A percentile compares a stretch with the other conserved stretches of the same genome.
Conservation (phyloP, 2,888 invertebrate genomes). For the Phyllotreta striolata region DNA sequence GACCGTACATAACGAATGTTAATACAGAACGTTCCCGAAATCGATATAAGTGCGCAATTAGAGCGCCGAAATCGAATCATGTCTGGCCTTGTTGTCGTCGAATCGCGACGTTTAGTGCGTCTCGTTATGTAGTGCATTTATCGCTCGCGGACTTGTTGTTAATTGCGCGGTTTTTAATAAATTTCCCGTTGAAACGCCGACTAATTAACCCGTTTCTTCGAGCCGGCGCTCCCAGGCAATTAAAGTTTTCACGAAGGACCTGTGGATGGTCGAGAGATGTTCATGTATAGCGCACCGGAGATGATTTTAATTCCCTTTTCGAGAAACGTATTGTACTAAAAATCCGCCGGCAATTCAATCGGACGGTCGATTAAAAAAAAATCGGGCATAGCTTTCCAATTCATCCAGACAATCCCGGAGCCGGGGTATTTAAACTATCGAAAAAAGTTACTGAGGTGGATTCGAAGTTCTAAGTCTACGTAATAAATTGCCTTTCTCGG, state of each 20-base stretch:
- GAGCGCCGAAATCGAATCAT: too few species aligned
- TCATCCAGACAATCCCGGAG: background rate
- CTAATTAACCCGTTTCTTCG: too few species aligned
- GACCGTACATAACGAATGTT: background rate
- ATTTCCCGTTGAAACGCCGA: too few species aligned
- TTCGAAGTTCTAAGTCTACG: constrained; percentile 15
- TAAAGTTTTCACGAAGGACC: constrained; percentile 27
- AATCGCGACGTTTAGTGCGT: too few species aligned
- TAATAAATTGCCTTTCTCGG: constrained; percentile 20
- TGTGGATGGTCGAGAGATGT: constrained; percentile 20
- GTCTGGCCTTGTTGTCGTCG: too few species aligned
- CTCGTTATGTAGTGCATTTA: too few species aligned
- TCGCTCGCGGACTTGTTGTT: too few species aligned
- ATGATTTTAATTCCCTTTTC: background rate
- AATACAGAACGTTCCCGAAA: too few species aligned
- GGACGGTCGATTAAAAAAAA: background rate
- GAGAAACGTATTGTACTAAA: too few species aligned
- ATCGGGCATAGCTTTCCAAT: constrained; percentile 1
- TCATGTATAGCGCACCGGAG: constrained; percentile 22
- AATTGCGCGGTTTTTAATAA: too few species aligned
- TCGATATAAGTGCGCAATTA: too few species aligned
- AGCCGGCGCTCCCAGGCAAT: constrained; percentile 20
- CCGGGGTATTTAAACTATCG: constrained; percentile 9
- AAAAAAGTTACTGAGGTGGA: constrained; percentile 24
- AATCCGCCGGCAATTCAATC: constrained; percentile 2